Evolutionary conservation across 2,113 vertebrate species (phyloP).

Genomic region (Macquaria australasica): DNA sequence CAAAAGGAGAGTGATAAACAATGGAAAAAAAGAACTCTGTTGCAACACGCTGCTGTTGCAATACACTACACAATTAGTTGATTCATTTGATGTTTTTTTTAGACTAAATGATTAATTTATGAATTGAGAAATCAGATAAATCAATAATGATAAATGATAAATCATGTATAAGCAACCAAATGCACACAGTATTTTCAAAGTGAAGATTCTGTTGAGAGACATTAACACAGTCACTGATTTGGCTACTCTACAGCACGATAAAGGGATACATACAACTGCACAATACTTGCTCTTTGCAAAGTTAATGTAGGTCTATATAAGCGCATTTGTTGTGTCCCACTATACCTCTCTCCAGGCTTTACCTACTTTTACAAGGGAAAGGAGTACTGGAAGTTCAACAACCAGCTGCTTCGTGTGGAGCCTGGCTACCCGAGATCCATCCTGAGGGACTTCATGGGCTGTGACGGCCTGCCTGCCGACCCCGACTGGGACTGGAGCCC

Average conservation of each 20-base stretch:
- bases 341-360: constrained; percentile 86
- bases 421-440: constrained; percentile 96
- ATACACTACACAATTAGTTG: background rate
- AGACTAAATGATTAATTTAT: background rate
- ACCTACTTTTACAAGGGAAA: constrained; percentile 99
- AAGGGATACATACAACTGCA: background rate
- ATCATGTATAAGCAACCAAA: background rate
- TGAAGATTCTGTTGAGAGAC: background rate
- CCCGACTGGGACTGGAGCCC: constrained; percentile 85
- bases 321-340: background rate
- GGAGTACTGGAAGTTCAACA: constrained; percentile 99
- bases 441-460: constrained; percentile 99
- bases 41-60: background rate
- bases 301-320: background rate
- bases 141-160: background rate
- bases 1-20: background rate
- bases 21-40: background rate
- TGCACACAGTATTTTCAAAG: background rate
- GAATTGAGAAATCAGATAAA: background rate
- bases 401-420: constrained; percentile 95
- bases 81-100: background rate
- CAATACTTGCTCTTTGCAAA: background rate
- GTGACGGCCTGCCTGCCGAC: constrained; percentile 90
- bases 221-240: background rate
- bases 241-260: background rate